Base-by-base conservation (phyloP, 2,113 vertebrate species). In the Poeciliopsis prolifica region DNA sequence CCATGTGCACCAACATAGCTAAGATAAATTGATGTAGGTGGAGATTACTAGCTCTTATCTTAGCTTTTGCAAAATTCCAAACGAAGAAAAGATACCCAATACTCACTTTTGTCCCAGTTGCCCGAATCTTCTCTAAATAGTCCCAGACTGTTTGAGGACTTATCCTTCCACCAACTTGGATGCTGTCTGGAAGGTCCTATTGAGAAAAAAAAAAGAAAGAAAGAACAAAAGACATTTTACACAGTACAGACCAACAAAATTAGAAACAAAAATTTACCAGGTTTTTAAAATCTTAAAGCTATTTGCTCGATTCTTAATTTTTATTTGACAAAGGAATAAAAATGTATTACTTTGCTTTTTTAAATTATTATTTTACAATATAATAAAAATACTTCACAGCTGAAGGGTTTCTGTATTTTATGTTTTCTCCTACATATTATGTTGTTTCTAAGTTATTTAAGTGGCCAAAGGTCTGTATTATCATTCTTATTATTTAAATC, bases 91-190 rank as follows among this genome's bases (percentile, higher is more conserved):
- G 61, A 31, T 19, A 24, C 31, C 5, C 61, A 72, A 77, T 51
- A 83, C 91, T 81, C 72, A 99, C 98, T 95, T 99, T 99, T 85
- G 98, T 99, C 88, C 98, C 97, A 42, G 96, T 97, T 78, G 98
- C 98, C 86, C 97, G 97, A 79, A 99, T 98, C 94, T 99, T 99
- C 91, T 99, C 98, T 74, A 99, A 95, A 80, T 99, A 99, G 88
- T 99, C 98, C 98, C 98, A 99, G 74, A 99, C 98, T 13, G 92
- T 98, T 83, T 98, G 97, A 76, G 98, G 98, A 58, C 96, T 98
- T 89, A 99, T 99, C 84, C 98, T 95, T 65, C 98, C 98, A 64
- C 98, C 97, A 73, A 99, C 96, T 92, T 98, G 97, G 90, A 99
- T 96, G 76, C 95, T 98, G 75, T 98, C 97, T 74, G 97, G 98